phyloP scores from a whole-genome alignment of 2,113 vertebrate genomes.

The Otolemur garnettii region DNA sequence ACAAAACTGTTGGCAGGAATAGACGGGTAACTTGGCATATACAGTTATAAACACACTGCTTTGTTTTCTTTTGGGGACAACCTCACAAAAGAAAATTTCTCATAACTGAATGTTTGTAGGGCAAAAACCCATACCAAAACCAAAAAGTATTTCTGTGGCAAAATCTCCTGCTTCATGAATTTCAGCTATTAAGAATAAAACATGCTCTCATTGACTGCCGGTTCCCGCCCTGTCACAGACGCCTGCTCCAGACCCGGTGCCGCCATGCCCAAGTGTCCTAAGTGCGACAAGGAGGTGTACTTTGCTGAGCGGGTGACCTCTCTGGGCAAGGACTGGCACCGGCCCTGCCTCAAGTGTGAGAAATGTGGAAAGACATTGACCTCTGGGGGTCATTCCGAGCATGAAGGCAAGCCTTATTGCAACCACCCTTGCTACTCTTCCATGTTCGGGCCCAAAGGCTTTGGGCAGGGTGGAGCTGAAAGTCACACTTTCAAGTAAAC shows the following conservation, averaged over 20 bases:
- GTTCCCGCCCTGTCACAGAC: accelerated
- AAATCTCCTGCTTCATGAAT: not conserved
- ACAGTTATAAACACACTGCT: not conserved
- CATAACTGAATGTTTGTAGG: not conserved
- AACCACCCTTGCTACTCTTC: constrained; percentile 95
- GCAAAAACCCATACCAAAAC: not conserved
- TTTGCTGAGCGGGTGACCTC: constrained; percentile 97
- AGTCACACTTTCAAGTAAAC: constrained; percentile 93
- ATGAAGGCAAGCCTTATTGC: constrained; percentile 96
- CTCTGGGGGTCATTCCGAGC: constrained; percentile 95
- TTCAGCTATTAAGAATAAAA: not conserved
- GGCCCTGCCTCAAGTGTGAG: constrained; percentile 94
- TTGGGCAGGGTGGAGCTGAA: constrained; percentile 93
- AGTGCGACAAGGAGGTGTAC: constrained; percentile 96
- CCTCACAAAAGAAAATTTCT: not conserved
- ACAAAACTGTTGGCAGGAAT: not conserved
- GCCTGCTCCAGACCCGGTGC: accelerated
- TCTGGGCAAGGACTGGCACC: constrained; percentile 97
- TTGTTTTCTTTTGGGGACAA: not conserved
- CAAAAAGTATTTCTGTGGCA: not conserved
- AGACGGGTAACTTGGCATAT: not conserved
- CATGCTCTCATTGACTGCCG: too few relatives aligned
- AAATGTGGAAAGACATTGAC: constrained; percentile 96
- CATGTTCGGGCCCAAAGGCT: constrained; percentile 95
- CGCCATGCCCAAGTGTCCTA: constrained; percentile 97